Evolutionary conservation across 35 echinoderm and acorn worm genomes (phyloP).

Genomic region (Amphiura filiformis): DNA sequence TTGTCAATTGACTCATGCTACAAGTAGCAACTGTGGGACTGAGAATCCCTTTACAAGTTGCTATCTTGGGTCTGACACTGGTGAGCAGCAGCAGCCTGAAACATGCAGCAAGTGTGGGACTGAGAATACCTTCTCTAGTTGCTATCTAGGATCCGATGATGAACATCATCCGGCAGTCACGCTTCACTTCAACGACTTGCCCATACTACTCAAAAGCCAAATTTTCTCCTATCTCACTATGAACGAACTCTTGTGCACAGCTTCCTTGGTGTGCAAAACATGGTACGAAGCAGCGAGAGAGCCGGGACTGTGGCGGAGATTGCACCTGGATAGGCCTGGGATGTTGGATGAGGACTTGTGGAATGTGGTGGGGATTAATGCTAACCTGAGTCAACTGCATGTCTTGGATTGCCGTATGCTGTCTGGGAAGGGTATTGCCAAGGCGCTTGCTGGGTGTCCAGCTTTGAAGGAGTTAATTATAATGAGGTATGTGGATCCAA

Average conservation of each 20-base stretch:
- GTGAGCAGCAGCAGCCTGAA: too few species aligned
- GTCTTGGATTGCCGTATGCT: background rate
- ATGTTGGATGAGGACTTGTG: constrained; percentile 11
- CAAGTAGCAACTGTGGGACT: too few species aligned
- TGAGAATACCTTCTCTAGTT: too few species aligned
- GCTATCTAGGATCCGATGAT: too few species aligned
- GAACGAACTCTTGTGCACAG: constrained; percentile 17
- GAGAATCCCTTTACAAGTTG: too few species aligned
- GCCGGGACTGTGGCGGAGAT: constrained; percentile 25
- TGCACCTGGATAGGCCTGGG: background rate
- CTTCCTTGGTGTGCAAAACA: constrained; percentile 30
- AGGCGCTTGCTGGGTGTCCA: background rate
- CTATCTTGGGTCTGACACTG: too few species aligned
- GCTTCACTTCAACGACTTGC: constrained; percentile 28
- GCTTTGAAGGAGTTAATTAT: background rate
- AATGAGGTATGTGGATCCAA: constrained; percentile 16
- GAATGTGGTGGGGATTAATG: background rate
- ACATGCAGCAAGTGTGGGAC: too few species aligned
- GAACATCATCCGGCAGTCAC: too few species aligned
- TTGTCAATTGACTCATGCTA: too few species aligned
- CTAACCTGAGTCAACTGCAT: background rate
- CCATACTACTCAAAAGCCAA: constrained; percentile 8
- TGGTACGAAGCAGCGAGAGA: constrained; percentile 4
- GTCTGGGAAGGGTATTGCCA: background rate
- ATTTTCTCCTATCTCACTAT: constrained; percentile 31